A percentile compares a stretch with the other conserved stretches of the same genome.
Conservation (phyloP, 2,888 invertebrate genomes). For the Sepioteuthis lessoniana region DNA sequence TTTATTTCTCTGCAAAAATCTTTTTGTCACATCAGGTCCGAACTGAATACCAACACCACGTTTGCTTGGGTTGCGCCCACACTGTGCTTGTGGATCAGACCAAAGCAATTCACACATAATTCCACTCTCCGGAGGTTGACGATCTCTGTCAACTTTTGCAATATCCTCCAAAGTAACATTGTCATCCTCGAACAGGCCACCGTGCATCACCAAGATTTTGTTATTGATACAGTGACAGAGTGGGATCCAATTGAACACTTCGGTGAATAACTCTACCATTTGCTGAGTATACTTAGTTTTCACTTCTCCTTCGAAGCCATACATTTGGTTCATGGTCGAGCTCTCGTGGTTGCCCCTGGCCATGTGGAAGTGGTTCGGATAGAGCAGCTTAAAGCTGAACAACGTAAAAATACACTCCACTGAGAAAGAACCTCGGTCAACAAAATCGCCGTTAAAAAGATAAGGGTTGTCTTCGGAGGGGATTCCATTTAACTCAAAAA, state of each 20-base stretch:
- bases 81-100: slow-evolving; percentile 96
- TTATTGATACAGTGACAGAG: slow-evolving; percentile 95
- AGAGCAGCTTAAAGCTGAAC: slow-evolving; percentile 96
- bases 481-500: slow-evolving; percentile 96
- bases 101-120: slow-evolving; percentile 98
- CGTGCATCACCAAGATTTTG: slow-evolving; percentile 93
- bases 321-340: slow-evolving; percentile 99
- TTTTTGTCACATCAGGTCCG: slow-evolving; percentile 95
- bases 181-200: slow-evolving; percentile 95
- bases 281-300: slow-evolving; percentile 91
- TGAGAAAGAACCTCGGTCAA: slow-evolving; percentile 98
- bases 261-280: slow-evolving; percentile 98
- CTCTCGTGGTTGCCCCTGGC: slow-evolving; percentile 99
- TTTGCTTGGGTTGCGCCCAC: slow-evolving; percentile 92
- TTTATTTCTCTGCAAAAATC: slow-evolving; percentile 86
- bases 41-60: slow-evolving; percentile 99
- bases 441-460: slow-evolving; percentile 99
- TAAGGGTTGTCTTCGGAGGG: slow-evolving; percentile 96
- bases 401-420: slow-evolving; percentile 98
- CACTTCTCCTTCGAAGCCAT: slow-evolving; percentile 99
- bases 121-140: slow-evolving; percentile 85
- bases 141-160: slow-evolving; percentile 88
- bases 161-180: slow-evolving; percentile 95
- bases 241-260: slow-evolving; percentile 98
- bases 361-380: slow-evolving; percentile 97